Conservation (phyloP, 2,797 vertebrate species). For the Takifugu ocellatus region DNA sequence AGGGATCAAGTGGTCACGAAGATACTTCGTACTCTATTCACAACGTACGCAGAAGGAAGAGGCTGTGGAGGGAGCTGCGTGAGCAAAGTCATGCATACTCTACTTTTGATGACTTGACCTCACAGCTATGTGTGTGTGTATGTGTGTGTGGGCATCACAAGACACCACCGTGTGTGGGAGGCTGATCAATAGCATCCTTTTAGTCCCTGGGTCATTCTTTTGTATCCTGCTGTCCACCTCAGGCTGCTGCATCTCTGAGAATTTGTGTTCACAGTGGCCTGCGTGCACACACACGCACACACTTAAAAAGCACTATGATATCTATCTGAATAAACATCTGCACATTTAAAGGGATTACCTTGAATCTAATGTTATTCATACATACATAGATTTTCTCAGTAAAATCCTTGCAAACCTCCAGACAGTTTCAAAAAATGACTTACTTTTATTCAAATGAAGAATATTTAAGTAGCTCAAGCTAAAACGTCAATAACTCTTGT, state of each 20-base stretch:
- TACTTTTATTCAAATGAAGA: neutral
- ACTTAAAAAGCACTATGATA: neutral
- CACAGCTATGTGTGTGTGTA: constrained; percentile 54
- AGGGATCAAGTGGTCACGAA: too few species aligned
- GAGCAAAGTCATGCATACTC: constrained; percentile 41
- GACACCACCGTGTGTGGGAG: constrained; percentile 52
- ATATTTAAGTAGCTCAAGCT: constrained; percentile 2
- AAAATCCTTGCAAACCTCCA: neutral
- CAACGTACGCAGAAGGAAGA: too few species aligned
- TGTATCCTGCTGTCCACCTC: constrained; percentile 39
- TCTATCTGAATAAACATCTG: neutral
- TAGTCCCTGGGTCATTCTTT: constrained; percentile 45
- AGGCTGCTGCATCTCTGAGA: constrained; percentile 41
- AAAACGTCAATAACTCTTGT: constrained; percentile 1
- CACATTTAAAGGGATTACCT: neutral
- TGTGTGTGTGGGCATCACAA: constrained; percentile 69
- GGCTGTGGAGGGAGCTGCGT: constrained; percentile 2
- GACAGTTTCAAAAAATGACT: neutral
- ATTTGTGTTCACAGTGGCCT: neutral
- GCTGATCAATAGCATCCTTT: constrained; percentile 74
- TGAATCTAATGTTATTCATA: neutral
- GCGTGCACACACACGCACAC: neutral
- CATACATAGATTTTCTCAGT: neutral
- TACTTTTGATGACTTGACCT: constrained; percentile 48
- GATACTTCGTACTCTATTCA: neutral